Conservation (phyloP, 1,140 invertebrate species). For the Tetraneura akinire region DNA sequence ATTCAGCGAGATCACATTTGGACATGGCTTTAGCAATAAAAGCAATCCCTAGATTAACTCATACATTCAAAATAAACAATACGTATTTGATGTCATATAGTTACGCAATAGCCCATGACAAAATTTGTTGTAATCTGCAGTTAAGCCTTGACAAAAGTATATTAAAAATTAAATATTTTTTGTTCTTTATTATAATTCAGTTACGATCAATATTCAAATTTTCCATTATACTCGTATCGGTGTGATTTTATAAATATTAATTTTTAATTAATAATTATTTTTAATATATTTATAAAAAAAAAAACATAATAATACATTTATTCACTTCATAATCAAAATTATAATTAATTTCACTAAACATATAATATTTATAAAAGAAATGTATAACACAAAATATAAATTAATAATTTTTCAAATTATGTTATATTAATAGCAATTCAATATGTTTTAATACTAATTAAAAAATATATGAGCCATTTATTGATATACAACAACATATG, state of each 20-base stretch:
- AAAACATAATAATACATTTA: too few species aligned
- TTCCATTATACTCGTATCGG: too few species aligned
- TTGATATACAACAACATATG: constrained; percentile 15
- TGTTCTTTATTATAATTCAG: too few species aligned
- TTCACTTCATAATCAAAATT: too few species aligned
- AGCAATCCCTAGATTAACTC: constrained; percentile 11
- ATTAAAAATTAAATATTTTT: background rate
- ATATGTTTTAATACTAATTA: background rate
- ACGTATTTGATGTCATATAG: background rate
- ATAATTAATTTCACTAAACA: too few species aligned
- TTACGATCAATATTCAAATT: too few species aligned
- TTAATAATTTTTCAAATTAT: background rate
- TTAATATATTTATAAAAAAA: too few species aligned
- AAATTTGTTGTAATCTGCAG: background rate
- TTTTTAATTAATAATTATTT: too few species aligned
- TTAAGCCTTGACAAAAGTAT: background rate
- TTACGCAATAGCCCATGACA: background rate
- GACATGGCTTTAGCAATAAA: background rate
- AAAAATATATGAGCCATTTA: background rate
- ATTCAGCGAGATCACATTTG: constrained; percentile 61
- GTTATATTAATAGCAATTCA: background rate
- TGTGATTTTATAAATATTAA: too few species aligned
- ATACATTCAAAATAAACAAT: constrained; percentile 2
- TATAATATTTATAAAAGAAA: too few species aligned
- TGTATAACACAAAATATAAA: too few species aligned